Evolutionary conservation across 1,140 invertebrate species (phyloP), one percentile per base, ranked within the genome.

Genomic region (Danaus plexippus): DNA sequence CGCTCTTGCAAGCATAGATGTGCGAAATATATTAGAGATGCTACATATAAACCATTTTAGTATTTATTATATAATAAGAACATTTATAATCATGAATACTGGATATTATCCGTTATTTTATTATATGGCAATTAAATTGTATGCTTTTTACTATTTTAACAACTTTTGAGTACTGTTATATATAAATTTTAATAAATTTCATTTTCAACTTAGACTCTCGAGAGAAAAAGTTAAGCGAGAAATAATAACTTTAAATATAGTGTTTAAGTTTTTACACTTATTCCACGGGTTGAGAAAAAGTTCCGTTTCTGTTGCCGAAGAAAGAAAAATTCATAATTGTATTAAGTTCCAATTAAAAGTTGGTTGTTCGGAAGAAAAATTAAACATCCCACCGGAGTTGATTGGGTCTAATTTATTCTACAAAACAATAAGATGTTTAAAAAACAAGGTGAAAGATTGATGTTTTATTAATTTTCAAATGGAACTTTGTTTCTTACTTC

Each of bases 301-400:
- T 47, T 43, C 40, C 43, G 32, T 56, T 50, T 13, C 42, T 45
- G 22, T 32, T 32, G 13, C 43, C 48, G 43, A 55, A 54, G 53
- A 60, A 57, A 57, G 55, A 57, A 60, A n/a, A 55, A 49, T 60
- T 60, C 44, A 60, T 60, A 60, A 60, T 60, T 60, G 47, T 54
- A 55, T 60, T 55, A 60, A 48, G 43, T 47, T 54, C 45, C 57
- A 59, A 59, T 59, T 59, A 59, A 58, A 59, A 59, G 47, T 59
- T 59, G 11, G 45, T 41, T 59, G 57, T 60, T 52, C 22, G 13
- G 47, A 60, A 55, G 58, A 60, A 60, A 55, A 60, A 60, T 55
- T 60, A 60, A 60, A 44, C 58, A 54, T 13, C 58, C 47, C 48
- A 51, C 42, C 9, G 54, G 51, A 49, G 58, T 55, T 60, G 58